Base-by-base conservation (phyloP, 2,888 invertebrate species). In the Thera obeliscata region DNA sequence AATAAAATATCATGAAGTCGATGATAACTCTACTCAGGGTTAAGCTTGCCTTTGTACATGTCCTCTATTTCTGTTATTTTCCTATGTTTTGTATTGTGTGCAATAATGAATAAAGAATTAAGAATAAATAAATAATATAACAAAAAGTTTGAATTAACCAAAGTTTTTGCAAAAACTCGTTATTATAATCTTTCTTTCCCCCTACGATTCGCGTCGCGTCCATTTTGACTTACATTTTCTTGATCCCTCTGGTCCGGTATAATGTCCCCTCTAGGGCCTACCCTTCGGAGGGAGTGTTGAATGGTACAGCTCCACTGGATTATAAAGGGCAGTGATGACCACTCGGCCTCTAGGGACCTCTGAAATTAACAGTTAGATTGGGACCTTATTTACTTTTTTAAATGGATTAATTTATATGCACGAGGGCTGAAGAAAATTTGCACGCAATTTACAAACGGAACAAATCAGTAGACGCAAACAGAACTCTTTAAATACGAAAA, bases 221-320 rank as follows among this genome's bases (percentile, higher is more conserved):
- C 81, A 81, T 79, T 82, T 78, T 77, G 77, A 75, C 77, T 79
- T 76, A 69, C 74, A 71, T 73, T 74, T 74, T 67, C 74, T 68
- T 71, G 64, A 71, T 71, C 71, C 75, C 71, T 67, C 69, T 65
- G 56, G 72, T 71, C 73, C 70, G 43, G 73, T 73, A 74, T 70
- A 63, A 74, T 65, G 74, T 77, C 82, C 83, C 65, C 78, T 81
- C 84, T 77, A 70, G 79, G 78, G 73, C 71, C 76, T 75, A 80
- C 81, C 79, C 84, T 78, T 78, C 68, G 69, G 73, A 76, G 80
- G 84, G 81, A 82, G 90, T 90, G 93, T 90, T 92, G 93, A 93
- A 92, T 93, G 92, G 89, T 78, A 85, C 82, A 81, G 85, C 88
- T 87, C 80, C 81, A 88, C 81, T 88, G 90, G 90, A 92, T 93